A percentile compares a stretch with the other conserved stretches of the same genome.
Conservation (phyloP, 2,113 vertebrate genomes). For the Gymnobelideus leadbeateri region DNA sequence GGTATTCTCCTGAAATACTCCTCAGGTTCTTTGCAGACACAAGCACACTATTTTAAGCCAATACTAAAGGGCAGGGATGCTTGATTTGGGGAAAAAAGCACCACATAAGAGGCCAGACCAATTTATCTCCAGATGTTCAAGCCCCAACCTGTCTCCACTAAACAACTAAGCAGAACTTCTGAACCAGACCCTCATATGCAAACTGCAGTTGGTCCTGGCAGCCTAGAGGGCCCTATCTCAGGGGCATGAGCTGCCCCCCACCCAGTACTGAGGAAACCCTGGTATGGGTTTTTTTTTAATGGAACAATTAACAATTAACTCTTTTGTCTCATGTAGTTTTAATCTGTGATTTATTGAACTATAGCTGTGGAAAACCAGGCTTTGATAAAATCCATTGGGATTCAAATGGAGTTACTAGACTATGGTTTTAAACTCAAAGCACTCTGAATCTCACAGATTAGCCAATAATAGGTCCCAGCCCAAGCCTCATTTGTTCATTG, state of each 20-base stretch:
- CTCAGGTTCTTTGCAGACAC: slow-evolving; percentile 47
- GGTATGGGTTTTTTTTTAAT: neutral
- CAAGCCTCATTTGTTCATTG: too few relatives aligned
- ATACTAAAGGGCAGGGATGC: slow-evolving; percentile 33
- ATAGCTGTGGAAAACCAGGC: too few relatives aligned
- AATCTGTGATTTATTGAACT: too few relatives aligned
- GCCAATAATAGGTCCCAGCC: too few relatives aligned
- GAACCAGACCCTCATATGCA: neutral
- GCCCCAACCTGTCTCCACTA: neutral
- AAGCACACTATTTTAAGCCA: slow-evolving; percentile 33
- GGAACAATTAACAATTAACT: too few relatives aligned
- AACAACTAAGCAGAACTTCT: slow-evolving; percentile 21
- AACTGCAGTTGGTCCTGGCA: neutral
- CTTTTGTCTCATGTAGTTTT: too few relatives aligned
- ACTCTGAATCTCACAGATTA: too few relatives aligned
- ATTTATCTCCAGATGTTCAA: neutral
- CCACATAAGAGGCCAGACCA: neutral
- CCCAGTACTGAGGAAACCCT: neutral
- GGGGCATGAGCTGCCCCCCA: slow-evolving; percentile 36
- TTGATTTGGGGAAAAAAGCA: slow-evolving; percentile 40
- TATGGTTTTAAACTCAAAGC: too few relatives aligned
- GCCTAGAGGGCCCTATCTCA: neutral
- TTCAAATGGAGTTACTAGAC: too few relatives aligned
- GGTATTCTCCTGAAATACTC: slow-evolving; percentile 48
- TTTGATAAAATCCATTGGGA: too few relatives aligned